Base-by-base conservation (phyloP, 2,797 vertebrate genomes). In the Perodicticus potto region DNA sequence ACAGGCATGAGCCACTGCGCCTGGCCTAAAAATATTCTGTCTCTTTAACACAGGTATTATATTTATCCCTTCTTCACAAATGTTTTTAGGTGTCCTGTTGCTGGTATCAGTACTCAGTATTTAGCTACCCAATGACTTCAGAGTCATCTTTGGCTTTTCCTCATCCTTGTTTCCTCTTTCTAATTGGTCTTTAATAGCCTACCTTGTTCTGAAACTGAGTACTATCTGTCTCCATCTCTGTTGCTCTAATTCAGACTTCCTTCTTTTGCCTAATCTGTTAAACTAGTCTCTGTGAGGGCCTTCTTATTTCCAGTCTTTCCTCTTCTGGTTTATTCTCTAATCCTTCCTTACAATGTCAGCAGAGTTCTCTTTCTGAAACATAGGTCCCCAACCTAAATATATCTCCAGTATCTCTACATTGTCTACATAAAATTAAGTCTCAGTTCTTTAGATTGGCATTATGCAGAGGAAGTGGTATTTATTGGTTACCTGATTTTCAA, bases 341-440 rank as follows among this genome's bases (percentile, higher is more conserved):
- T 34, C 70, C 53, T 89, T 93, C 57, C 49, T 84, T 43, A 92
- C 12, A 78, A 20, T 57, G 43, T 78, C 27, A 57, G 34, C 10
- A 81, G 73, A 80, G n/a, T 81, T 93, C 65, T 78, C 11, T 57
- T 91, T 89, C 67, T 70, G 89, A 82, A 76, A 65, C 85, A 94
- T 63, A 87, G 1, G 6, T 55, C 32, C 61, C 43, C 81, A 89
- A 57, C 17, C 8, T 65, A 93, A 89, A 53, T 72, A 59, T 72
- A 43, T 86, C 80, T 86, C 17, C 83, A 82, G 23, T 73, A 86
- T 78, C 20, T 72, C 76, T 84, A 45, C 23, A 73, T 69, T 70
- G 7, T 49, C 32, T 77, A 34, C 23, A 57, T 27, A 82, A 94
- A 91, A 74, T 83, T 45, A 96, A 81, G 16, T 67, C 29, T 27